phyloP scores from a whole-genome alignment of 1,140 invertebrate genomes.

The Popillia japonica region DNA sequence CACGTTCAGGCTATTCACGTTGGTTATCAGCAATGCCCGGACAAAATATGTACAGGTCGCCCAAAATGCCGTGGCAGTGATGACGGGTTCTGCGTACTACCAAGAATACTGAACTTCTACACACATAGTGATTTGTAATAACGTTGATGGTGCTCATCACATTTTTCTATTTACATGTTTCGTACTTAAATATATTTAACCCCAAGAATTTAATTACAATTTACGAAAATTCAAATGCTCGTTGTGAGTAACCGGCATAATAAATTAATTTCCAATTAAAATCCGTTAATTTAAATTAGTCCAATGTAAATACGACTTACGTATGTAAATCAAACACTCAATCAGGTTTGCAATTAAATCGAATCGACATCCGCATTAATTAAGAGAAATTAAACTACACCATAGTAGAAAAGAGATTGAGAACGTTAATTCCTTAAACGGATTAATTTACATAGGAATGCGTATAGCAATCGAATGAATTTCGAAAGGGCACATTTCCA shows the following conservation, averaged over 20 bases:
- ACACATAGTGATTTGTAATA: no score
- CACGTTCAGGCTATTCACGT: no score
- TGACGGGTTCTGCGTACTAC: no score
- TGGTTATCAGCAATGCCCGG: no score
- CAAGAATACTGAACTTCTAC: no score
- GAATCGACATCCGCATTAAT: not conserved
- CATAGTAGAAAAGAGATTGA: not conserved
- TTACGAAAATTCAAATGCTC: no score
- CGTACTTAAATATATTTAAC: no score
- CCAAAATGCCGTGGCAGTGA: no score
- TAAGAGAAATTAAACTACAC: slow-evolving; percentile 15
- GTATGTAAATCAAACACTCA: slow-evolving; percentile 38
- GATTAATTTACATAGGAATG: slow-evolving; percentile 25
- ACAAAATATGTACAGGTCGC: no score
- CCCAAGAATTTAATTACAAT: no score
- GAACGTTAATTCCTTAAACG: slow-evolving; percentile 2
- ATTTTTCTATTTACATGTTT: no score
- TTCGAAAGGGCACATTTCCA: slow-evolving; percentile 23
- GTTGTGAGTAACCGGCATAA: not conserved
- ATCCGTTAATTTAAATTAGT: slow-evolving; percentile 37
- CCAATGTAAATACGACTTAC: slow-evolving; percentile 40
- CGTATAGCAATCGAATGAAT: slow-evolving; percentile 3
- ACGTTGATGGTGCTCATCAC: no score
- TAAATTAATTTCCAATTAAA: slow-evolving; percentile 38
- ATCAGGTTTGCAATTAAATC: not conserved